Conservation (phyloP, 2,797 vertebrate species). For the Neosilurus mollespiculum region DNA sequence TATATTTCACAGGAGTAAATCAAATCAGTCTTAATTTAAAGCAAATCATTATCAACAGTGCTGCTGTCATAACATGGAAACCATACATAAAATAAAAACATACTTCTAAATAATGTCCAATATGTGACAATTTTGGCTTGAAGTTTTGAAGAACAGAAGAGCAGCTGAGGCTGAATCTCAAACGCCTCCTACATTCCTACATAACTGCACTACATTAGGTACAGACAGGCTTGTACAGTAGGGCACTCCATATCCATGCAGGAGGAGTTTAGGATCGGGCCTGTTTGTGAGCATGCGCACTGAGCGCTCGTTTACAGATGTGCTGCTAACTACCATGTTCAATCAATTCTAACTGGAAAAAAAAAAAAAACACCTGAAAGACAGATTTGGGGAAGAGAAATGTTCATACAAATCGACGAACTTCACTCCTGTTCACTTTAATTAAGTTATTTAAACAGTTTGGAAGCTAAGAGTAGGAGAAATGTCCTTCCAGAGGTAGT, state of each 20-base stretch:
- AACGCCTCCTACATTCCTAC: not conserved
- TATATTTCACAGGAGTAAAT: not conserved
- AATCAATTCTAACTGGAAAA: not conserved
- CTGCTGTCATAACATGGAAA: too few species aligned
- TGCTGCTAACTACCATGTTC: not conserved
- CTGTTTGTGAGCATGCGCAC: constrained; percentile 6
- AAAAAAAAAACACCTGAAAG: not conserved
- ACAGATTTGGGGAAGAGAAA: not conserved
- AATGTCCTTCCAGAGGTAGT: not conserved
- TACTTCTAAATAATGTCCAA: not conserved
- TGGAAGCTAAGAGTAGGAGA: not conserved
- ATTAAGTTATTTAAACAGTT: not conserved
- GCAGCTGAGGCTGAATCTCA: not conserved
- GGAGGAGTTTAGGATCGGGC: not conserved
- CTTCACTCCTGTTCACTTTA: not conserved
- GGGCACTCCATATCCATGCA: not conserved
- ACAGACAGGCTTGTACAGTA: not conserved
- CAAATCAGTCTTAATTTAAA: not conserved
- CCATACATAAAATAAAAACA: too few species aligned
- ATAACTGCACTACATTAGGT: not conserved
- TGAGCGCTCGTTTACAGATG: not conserved
- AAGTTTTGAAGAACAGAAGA: not conserved
- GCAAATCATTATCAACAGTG: too few species aligned
- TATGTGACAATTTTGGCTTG: not conserved
- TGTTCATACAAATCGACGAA: not conserved